Evolutionary conservation across 2,797 vertebrate species (phyloP).

Genomic region (Pteropus rufus): DNA sequence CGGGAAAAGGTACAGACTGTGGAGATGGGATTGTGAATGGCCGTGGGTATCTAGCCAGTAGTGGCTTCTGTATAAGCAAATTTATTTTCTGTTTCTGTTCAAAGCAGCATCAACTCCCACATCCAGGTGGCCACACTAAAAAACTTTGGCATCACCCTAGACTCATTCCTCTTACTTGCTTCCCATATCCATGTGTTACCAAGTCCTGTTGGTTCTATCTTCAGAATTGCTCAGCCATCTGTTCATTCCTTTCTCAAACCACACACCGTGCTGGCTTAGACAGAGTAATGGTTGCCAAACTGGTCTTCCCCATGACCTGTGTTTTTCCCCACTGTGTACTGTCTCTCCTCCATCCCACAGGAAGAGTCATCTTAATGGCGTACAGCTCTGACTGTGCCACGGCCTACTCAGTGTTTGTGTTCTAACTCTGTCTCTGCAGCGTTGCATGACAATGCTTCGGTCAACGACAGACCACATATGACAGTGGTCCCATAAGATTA

Average conservation of each 20-base stretch:
- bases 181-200: neutral
- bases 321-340: neutral
- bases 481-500: neutral
- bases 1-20: neutral
- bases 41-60: neutral
- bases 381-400: neutral
- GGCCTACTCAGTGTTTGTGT: neutral
- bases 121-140: slow-evolving; percentile 64
- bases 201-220: neutral
- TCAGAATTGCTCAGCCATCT: slow-evolving; percentile 23
- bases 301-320: neutral
- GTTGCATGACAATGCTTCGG: neutral
- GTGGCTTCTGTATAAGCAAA: neutral
- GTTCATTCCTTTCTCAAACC: neutral
- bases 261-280: neutral
- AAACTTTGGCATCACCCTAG: neutral
- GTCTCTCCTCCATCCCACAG: neutral
- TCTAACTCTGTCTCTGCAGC: neutral
- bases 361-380: neutral
- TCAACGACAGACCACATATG: neutral
- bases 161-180: neutral
- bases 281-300: neutral
- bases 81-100: neutral
- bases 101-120: neutral
- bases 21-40: neutral